Conservation (phyloP, 1,140 invertebrate species). For the Anadara kagoshimensis region DNA sequence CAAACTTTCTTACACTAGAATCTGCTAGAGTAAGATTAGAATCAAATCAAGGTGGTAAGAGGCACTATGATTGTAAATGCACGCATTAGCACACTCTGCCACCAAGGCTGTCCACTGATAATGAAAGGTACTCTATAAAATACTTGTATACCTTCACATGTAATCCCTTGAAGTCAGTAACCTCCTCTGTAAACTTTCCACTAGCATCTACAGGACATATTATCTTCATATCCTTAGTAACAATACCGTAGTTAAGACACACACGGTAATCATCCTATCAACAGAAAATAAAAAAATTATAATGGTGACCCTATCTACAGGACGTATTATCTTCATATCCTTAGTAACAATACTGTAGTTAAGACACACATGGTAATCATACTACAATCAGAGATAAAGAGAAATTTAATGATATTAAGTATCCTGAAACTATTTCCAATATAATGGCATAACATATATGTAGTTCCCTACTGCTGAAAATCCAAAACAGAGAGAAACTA, state of each 20-base stretch:
- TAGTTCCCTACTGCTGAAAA: too few relatives aligned
- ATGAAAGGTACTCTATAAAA: not conserved
- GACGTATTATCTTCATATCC: slow-evolving; percentile 86
- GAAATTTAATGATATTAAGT: too few relatives aligned
- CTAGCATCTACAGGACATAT: slow-evolving; percentile 96
- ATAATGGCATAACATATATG: too few relatives aligned
- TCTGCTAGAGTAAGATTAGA: too few relatives aligned
- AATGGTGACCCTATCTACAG: slow-evolving; percentile 88
- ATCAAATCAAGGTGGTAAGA: too few relatives aligned
- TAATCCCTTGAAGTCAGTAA: slow-evolving; percentile 90
- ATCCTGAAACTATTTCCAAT: too few relatives aligned
- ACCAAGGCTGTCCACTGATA: too few relatives aligned
- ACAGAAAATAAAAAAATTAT: slow-evolving; percentile 15
- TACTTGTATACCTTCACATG: slow-evolving; percentile 90
- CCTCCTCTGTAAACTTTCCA: slow-evolving; percentile 90
- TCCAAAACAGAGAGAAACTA: too few relatives aligned
- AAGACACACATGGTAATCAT: slow-evolving; percentile 72
- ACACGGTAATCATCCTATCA: slow-evolving; percentile 73
- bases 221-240: slow-evolving; percentile 77
- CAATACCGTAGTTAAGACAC: slow-evolving; percentile 68
- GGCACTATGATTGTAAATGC: too few relatives aligned
- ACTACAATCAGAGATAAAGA: slow-evolving; percentile 62
- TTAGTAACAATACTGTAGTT: slow-evolving; percentile 71
- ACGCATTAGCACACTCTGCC: too few relatives aligned
- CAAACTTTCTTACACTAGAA: too few relatives aligned